These are phyloP conservation scores for Watsonalla binaria DNA, from an alignment of 2,888 invertebrate species.

Conservation along the genomic window DNA sequence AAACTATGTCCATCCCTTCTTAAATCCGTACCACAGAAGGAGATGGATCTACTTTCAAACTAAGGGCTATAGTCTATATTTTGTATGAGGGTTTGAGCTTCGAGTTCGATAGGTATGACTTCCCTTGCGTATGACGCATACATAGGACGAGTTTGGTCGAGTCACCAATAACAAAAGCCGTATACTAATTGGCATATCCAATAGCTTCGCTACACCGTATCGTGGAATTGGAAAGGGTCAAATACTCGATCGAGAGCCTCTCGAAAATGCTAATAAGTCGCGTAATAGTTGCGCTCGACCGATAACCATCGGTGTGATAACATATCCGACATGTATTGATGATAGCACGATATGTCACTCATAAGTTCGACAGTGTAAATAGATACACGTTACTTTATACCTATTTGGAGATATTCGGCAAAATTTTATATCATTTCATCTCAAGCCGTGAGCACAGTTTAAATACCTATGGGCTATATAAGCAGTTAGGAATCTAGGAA, in stretches of 20 bases:
- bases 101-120: no score
- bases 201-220: neutral
- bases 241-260: slow-evolving; percentile 29
- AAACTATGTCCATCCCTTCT: no score
- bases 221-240: neutral
- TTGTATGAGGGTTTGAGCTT: no score
- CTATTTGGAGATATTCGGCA: slow-evolving; percentile 10
- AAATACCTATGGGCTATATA: no score
- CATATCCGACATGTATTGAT: slow-evolving; percentile 27
- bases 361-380: slow-evolving; percentile 9
- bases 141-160: no score
- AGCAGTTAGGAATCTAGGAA: no score
- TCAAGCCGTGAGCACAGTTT: no score
- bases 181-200: neutral
- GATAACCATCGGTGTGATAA: slow-evolving; percentile 28
- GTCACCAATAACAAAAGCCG: neutral
- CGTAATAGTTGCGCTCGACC: slow-evolving; percentile 31
- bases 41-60: no score
- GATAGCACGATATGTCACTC: slow-evolving; percentile 33
- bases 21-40: no score
- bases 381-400: neutral
- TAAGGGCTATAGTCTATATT: no score
- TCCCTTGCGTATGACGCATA: no score
- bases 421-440: neutral
- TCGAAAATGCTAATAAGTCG: slow-evolving; percentile 49